Evolutionary conservation across 2,113 vertebrate species (phyloP).

Genomic region (Trichechus manatus): DNA sequence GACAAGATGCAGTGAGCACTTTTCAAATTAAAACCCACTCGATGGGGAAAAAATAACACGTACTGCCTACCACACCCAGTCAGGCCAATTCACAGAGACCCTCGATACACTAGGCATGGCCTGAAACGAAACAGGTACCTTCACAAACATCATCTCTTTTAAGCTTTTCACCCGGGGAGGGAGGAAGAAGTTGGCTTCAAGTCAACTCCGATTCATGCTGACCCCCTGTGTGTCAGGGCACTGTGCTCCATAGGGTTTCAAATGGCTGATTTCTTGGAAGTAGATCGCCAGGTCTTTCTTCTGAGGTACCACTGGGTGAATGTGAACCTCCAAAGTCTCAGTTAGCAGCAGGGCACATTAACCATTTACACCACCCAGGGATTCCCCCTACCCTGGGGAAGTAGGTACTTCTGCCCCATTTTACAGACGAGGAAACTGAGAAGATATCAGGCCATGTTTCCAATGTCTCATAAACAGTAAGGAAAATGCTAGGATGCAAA

Average conservation of each 20-base stretch:
- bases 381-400: background rate
- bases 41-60: background rate
- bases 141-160: background rate
- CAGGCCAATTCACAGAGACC: background rate
- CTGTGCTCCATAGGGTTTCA: background rate
- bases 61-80: background rate
- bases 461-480: background rate
- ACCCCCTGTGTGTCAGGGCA: background rate
- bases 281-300: background rate
- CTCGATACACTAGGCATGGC: rapidly evolving
- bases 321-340: background rate
- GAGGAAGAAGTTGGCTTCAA: background rate
- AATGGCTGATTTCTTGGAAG: background rate
- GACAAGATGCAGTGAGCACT: no score
- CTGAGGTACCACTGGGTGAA: background rate
- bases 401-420: background rate
- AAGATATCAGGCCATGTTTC: background rate
- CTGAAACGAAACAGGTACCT: background rate
- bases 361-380: background rate
- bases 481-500: background rate
- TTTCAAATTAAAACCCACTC: background rate
- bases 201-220: background rate
- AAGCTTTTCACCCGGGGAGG: background rate
- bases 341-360: background rate
- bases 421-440: background rate